Evolutionary conservation across 2,113 vertebrate species (phyloP), one percentile per base, ranked within the genome.

Genomic region (Percopsis transmontana): DNA sequence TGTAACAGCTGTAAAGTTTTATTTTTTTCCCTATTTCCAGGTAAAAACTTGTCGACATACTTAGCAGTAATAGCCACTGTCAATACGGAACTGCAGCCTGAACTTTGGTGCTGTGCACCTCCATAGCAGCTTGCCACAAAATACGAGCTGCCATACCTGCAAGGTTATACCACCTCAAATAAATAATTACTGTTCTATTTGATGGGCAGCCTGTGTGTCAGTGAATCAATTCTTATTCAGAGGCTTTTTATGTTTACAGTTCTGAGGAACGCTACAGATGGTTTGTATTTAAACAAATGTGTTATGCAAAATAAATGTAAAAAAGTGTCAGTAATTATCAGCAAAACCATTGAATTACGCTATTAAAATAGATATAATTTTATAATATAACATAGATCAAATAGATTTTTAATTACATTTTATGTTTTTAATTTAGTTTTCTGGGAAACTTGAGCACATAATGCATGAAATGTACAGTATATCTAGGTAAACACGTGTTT

Each of bases 1-100:
- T 70, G 40, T 54, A n/a, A 81, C 33, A 73, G 56, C 58, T 24
- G 13, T 63, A 16, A 42, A 42, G 64, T 19, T 51, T 19, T 18
- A 5, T 33, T 23, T 72, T 33, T 18, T 7, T n/a, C n/a, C 8
- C 38, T 58, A 67, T 74, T 63, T 48, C 33, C 48, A 16, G 1
- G 23, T 11, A 11, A 1, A 4, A 58, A 56, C 27, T 23, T 55
- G 39, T 74, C 66, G 12, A 65, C 71, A 62, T 11, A 20, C 42
- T 67, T 52, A 21, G 24, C 50, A 60, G 50, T 58, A 42, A 14
- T 44, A 41, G 47, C 11, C 15, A 23, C 33, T 6, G 39, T 11
- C 27, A 7, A 33, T 33, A 33, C 27, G 27, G 4, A 33, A 33
- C 5, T 33, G 27, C 27, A 33, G 27, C 8, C 27, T 33, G 27